Base-by-base conservation (phyloP, 2,888 invertebrate species). In the Arge pagana region DNA sequence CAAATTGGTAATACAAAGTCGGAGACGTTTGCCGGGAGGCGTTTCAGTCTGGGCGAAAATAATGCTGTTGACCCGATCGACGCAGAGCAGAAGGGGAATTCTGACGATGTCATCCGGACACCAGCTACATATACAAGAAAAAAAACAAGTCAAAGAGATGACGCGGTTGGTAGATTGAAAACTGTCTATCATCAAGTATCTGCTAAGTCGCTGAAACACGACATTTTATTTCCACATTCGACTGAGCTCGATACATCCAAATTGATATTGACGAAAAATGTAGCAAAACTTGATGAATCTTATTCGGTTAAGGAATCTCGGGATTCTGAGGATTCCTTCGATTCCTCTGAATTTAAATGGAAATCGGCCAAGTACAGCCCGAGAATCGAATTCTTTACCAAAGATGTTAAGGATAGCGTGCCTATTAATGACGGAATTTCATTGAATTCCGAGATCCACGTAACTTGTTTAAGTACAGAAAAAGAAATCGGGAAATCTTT, bases 231-330 rank as follows among this genome's bases (percentile, higher is more conserved):
- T n/a, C 31, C 10, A 6, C 33, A 21, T 4, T 5, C 23, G 4
- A 15, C 33, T 10, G 21, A 33, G 24, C 13, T 15, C 23, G 33
- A 45, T 31, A 21, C 30, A 10, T 4, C 30, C 11, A 19, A 33
- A 45, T 8, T 41, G 10, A 37, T 31, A n/a, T 58, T 50, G 56
- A 37, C 40, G n/a, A 42, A 30, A 19, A 48, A 28, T 16, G 43
- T 52, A 1, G 33, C 42, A 31, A 58, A 60, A 48, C 56, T 64
- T 26, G 57, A 65, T 55, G 52, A 53, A 43, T 63, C 62, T 16
- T 65, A 57, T 58, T 48, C 55, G 26, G 60, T 65, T 23, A 55
- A 42, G 15, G 57, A 63, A 40, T 58, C 58, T 7, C 16, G 39
- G 23, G 56, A 58, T 8, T 35, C 48, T 3, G 33, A 30, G 10